A percentile compares a stretch with the other conserved stretches of the same genome.
These are phyloP conservation scores for Chaetorhynchus papuensis DNA, from an alignment of 2,113 vertebrate species.

Conservation along the genomic window DNA sequence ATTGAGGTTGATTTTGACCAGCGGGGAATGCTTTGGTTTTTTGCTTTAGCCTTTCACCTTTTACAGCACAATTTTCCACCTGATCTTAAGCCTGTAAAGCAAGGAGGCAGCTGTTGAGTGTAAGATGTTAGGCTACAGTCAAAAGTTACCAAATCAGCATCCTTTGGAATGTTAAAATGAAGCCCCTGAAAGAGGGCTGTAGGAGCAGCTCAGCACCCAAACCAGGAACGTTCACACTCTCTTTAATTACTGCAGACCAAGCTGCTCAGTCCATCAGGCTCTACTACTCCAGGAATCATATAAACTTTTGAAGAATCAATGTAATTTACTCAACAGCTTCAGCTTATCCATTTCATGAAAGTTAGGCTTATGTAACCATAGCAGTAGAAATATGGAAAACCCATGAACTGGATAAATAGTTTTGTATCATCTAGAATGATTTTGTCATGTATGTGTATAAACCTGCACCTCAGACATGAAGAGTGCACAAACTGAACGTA, in stretches of 20 bases:
- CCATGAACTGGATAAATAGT: not conserved
- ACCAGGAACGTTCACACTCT: not conserved
- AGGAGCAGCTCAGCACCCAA: not conserved
- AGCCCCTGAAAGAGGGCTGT: not conserved
- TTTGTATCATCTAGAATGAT: not conserved
- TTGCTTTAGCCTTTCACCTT: not conserved
- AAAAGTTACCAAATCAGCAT: not conserved
- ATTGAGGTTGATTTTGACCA: not conserved
- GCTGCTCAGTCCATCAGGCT: not conserved
- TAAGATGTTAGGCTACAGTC: not conserved
- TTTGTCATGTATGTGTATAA: not conserved
- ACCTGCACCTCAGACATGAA: not conserved
- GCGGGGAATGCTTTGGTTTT: not conserved
- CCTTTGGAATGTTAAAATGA: not conserved
- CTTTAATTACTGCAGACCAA: not conserved
- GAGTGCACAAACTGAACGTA: rapidly evolving
- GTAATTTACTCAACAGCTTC: not conserved
- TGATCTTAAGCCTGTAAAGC: not conserved
- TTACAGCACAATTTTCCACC: not conserved
- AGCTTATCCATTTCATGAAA: not conserved
- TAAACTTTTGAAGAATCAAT: not conserved
- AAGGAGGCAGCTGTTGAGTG: not conserved
- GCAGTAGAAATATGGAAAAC: not conserved
- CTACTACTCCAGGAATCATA: rapidly evolving
- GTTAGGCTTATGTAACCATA: not conserved